Evolutionary conservation across 2,888 invertebrate genomes (phyloP).

Genomic region (Aphidoletes aphidimyza): DNA sequence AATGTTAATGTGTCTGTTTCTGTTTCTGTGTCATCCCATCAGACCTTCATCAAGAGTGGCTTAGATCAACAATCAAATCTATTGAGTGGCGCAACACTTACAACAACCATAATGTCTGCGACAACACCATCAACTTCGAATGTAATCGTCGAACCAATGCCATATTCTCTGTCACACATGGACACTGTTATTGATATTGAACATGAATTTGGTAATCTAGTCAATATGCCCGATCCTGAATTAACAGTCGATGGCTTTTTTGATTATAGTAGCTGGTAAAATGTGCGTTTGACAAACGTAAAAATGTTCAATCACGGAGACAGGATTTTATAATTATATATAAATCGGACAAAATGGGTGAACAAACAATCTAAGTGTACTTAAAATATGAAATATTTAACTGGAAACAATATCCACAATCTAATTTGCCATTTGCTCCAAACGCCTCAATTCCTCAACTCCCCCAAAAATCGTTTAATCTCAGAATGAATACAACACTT

Average conservation of each 20-base stretch:
- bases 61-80: background rate
- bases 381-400: no score
- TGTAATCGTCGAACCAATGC: constrained; percentile 61
- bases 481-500: background rate
- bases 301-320: no score
- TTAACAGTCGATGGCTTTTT: constrained; percentile 52
- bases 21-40: background rate
- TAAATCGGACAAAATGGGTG: no score
- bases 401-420: background rate
- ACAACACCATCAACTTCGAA: constrained; percentile 57
- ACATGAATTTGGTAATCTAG: constrained; percentile 53
- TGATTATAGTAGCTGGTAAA: constrained; percentile 55
- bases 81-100: background rate
- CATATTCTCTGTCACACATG: constrained; percentile 54
- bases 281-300: no score
- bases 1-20: background rate
- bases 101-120: background rate
- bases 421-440: background rate
- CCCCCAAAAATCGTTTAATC: background rate
- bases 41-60: constrained; percentile 6
- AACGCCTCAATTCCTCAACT: background rate
- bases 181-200: constrained; percentile 56
- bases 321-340: no score
- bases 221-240: constrained; percentile 55
- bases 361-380: no score